Conservation (phyloP, 2,888 invertebrate genomes). For the Strigamia transsilvanica region DNA sequence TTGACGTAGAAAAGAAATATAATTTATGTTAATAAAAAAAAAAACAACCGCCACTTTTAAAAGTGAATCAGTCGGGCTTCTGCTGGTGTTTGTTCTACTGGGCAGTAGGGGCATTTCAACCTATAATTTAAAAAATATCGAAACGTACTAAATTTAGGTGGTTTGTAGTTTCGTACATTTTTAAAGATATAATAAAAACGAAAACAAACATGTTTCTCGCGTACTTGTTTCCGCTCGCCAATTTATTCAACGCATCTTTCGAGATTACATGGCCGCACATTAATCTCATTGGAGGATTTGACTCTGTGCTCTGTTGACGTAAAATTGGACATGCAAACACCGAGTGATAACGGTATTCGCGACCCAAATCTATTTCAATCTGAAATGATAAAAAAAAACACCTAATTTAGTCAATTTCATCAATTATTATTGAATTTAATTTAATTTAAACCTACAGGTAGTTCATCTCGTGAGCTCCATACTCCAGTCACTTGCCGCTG, state of each 20-base stretch:
- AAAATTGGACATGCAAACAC: slow-evolving; percentile 99
- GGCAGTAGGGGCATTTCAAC: slow-evolving; percentile 99
- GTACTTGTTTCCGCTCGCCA: slow-evolving; percentile 91
- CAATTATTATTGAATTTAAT: slow-evolving; percentile 6
- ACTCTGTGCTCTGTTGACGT: slow-evolving; percentile 92
- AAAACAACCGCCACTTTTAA: slow-evolving; percentile 66
- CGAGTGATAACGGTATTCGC: slow-evolving; percentile 92
- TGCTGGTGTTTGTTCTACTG: slow-evolving; percentile 91
- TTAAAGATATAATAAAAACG: slow-evolving; percentile 21
- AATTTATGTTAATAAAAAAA: not conserved
- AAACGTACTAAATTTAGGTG: slow-evolving; percentile 43
- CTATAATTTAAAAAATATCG: slow-evolving; percentile 68
- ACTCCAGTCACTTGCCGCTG: slow-evolving; percentile 89
- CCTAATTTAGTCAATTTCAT: not conserved
- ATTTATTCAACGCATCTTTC: slow-evolving; percentile 93
- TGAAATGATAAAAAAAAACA: slow-evolving; percentile 62
- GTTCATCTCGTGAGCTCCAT: slow-evolving; percentile 91
- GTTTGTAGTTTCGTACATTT: slow-evolving; percentile 26
- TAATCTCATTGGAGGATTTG: slow-evolving; percentile 96
- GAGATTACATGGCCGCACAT: slow-evolving; percentile 99
- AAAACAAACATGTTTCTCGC: slow-evolving; percentile 59
- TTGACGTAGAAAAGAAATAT: slow-evolving; percentile 27
- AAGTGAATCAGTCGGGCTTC: slow-evolving; percentile 94
- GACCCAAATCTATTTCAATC: slow-evolving; percentile 95
- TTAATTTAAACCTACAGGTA: slow-evolving; percentile 76